Evolutionary conservation across 2,888 invertebrate species (phyloP).

Genomic region (Saturnia japonica): DNA sequence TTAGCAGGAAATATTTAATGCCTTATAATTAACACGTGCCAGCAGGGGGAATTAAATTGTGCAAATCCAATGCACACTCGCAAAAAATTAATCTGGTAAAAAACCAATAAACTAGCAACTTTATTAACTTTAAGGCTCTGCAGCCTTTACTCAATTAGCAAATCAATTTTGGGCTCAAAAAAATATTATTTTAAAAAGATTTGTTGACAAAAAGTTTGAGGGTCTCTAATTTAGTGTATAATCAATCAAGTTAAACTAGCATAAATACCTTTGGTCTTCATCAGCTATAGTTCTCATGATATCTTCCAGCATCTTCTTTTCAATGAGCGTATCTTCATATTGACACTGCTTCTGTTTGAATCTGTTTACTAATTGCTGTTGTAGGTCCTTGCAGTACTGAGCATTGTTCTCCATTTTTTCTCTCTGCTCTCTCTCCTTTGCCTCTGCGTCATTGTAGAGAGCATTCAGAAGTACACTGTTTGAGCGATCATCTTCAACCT

Average conservation of each 20-base stretch:
- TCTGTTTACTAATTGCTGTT: constrained; percentile 81
- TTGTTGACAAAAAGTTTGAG: neutral
- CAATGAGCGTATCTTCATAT: constrained; percentile 82
- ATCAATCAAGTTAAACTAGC: neutral
- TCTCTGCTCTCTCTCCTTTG: constrained; percentile 50
- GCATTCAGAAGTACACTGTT: constrained; percentile 60
- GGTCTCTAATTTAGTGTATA: neutral
- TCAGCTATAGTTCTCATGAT: constrained; percentile 82
- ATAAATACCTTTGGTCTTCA: constrained; percentile 80
- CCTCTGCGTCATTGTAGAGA: constrained; percentile 63
- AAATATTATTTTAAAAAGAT: no score
- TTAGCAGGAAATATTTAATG: no score
- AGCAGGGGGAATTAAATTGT: no score
- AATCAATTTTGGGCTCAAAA: no score
- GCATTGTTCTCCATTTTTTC: constrained; percentile 47
- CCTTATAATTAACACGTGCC: no score
- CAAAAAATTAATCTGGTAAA: no score
- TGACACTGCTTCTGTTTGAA: constrained; percentile 75
- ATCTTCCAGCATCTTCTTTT: constrained; percentile 84
- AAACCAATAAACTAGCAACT: no score
- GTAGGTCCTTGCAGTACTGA: constrained; percentile 77
- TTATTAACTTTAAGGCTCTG: no score
- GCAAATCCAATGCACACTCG: no score
- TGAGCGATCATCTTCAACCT: constrained; percentile 64
- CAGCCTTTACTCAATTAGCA: no score